Evolutionary conservation across 1,140 invertebrate species (phyloP), one percentile per base, ranked within the genome.

Genomic region (Drosophila lacertosa): DNA sequence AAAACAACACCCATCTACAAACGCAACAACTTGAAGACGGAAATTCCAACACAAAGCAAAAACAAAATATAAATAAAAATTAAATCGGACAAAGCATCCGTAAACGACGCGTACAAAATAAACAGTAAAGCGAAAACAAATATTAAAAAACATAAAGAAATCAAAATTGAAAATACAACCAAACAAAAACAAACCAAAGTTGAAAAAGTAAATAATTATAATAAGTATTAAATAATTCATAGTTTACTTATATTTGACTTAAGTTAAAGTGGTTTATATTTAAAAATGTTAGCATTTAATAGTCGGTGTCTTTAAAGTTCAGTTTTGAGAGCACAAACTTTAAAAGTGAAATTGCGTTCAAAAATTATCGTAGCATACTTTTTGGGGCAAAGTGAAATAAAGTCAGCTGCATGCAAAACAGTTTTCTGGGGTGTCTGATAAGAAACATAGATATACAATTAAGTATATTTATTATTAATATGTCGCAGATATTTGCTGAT

Each of bases 1-100:
- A 33, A 77, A 59, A 51, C 40, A 75, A 72, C 42, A 64, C 51
- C 44, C 60, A 80, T 67, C 33, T 47, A 33, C 26, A 64, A 70
- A 62, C 32, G 35, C 11, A 68, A 63, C 54, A 71, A 65, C 45
- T 71, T 50, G 22, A 47, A 66, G 48, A 66, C 50, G 50, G 42
- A 75, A 71, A 59, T 26, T 55, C 33, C 62, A 77, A 67, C 45
- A 40, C 48, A 70, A 68, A 76, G 11, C 11, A 29, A 29, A 29
- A 29, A 26, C 1, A 26, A 29, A 18, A 73, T 70, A 70, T 13
- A 16, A 20, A 39, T 20, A 57, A 53, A 71, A 54, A 57, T 26
- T 6, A 33, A 68, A 60, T 37, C 48, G 15, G 51, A 55, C 10
- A 18, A 55, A 29, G 35, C 20, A 45, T 33, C 44, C 64, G 73